These are phyloP conservation scores for Benthochromis sp. DNA, from an alignment of 2,113 vertebrate species.

Conservation along the genomic window DNA sequence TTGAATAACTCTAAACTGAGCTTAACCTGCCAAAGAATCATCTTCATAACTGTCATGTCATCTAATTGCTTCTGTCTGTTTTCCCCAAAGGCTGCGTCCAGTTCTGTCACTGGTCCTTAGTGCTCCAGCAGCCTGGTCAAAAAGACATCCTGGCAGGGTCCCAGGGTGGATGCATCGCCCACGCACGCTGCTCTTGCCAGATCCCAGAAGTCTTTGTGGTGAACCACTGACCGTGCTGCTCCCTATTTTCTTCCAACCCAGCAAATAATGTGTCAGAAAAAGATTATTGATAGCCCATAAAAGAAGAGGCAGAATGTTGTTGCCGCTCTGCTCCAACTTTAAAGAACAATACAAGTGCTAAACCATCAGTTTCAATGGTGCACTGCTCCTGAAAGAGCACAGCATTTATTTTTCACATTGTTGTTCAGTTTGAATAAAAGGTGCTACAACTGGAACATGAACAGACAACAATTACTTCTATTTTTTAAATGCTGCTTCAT, in stretches of 20 bases:
- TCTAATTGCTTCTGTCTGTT: slow-evolving; percentile 51
- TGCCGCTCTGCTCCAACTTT: slow-evolving; percentile 48
- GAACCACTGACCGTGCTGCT: slow-evolving; percentile 75
- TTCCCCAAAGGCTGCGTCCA: slow-evolving; percentile 71
- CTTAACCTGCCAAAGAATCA: slow-evolving; percentile 47
- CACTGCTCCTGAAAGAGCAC: slow-evolving; percentile 21
- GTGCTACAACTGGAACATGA: slow-evolving; percentile 45
- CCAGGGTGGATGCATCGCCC: slow-evolving; percentile 63
- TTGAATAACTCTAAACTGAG: background rate
- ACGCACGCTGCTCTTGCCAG: slow-evolving; percentile 63
- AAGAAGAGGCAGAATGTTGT: slow-evolving; percentile 61
- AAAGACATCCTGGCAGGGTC: slow-evolving; percentile 73
- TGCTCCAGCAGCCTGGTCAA: slow-evolving; percentile 37
- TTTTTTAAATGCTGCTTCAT: slow-evolving; percentile 19
- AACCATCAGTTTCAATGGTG: slow-evolving; percentile 64
- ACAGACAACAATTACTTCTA: slow-evolving; percentile 37
- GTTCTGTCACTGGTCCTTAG: slow-evolving; percentile 73
- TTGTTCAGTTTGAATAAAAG: slow-evolving; percentile 33
- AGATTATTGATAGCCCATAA: slow-evolving; percentile 67
- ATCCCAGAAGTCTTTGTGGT: slow-evolving; percentile 67
- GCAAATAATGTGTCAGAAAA: slow-evolving; percentile 73
- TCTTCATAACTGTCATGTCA: slow-evolving; percentile 71
- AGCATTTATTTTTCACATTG: slow-evolving; percentile 30
- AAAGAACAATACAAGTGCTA: slow-evolving; percentile 66
- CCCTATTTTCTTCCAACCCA: slow-evolving; percentile 63